phyloP scores from a whole-genome alignment of 2,797 vertebrate species.

The Rhinella marina region DNA sequence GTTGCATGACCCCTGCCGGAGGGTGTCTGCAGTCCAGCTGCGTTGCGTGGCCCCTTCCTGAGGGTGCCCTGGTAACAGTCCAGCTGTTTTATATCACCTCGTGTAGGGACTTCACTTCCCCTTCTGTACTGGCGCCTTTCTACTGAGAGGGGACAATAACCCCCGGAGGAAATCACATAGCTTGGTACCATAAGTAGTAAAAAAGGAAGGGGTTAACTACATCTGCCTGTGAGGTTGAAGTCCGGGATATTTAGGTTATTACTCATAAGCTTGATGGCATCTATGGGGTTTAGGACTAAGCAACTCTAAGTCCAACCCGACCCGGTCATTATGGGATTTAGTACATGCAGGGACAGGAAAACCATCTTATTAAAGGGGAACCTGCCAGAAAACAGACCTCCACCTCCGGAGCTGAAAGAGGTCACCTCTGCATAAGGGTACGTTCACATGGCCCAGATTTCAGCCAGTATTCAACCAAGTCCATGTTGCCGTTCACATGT shows the following conservation, averaged over 20 bases:
- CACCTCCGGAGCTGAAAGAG: too few species aligned
- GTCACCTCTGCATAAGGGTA: too few species aligned
- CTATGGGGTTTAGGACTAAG: background rate
- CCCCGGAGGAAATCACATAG: slow-evolving; percentile 28
- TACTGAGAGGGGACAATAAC: background rate
- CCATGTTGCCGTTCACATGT: too few species aligned
- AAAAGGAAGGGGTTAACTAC: background rate
- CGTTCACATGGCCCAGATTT: too few species aligned
- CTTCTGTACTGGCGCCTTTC: slow-evolving; percentile 57
- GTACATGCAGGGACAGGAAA: too few species aligned
- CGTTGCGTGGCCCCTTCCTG: slow-evolving; percentile 38
- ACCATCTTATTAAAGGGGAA: too few species aligned
- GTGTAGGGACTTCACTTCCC: slow-evolving; percentile 16
- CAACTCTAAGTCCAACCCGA: background rate
- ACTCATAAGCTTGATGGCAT: background rate
- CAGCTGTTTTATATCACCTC: slow-evolving; percentile 44
- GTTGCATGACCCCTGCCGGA: slow-evolving; percentile 43
- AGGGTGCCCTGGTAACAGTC: slow-evolving; percentile 48
- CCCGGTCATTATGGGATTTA: background rate
- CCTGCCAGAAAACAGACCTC: too few species aligned
- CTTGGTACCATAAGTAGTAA: slow-evolving; percentile 49
- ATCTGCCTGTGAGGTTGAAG: background rate
- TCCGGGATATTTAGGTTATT: background rate
- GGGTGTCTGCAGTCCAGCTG: slow-evolving; percentile 57
- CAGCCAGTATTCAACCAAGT: too few species aligned